Conservation (phyloP, 2,888 invertebrate genomes). For the Drosophila trichaetosa region DNA sequence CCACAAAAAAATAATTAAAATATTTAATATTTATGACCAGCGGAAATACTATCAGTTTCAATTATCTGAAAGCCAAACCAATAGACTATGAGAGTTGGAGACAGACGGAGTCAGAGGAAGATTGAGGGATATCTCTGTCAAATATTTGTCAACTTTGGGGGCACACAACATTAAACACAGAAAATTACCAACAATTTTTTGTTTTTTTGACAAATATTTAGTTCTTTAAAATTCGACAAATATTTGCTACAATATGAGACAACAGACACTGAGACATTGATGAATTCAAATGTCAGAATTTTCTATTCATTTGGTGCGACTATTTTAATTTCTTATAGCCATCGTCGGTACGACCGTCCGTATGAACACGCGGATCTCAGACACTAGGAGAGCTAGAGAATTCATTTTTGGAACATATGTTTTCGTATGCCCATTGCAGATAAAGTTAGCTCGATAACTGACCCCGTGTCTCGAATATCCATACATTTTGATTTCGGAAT, state of each 20-base stretch:
- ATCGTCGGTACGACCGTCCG: not conserved
- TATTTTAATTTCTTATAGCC: not conserved
- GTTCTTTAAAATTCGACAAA: not conserved
- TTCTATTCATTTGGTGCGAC: not conserved
- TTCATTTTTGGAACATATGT: not conserved
- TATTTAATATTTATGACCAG: slow-evolving; percentile 50
- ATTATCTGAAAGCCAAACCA: not conserved
- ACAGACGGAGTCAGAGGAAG: not conserved
- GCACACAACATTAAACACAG: not conserved
- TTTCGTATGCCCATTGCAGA: not conserved
- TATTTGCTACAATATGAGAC: not conserved
- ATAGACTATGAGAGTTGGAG: not conserved
- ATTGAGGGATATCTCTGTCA: not conserved
- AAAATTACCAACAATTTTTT: not conserved
- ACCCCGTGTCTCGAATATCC: not conserved
- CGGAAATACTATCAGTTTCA: slow-evolving; percentile 37
- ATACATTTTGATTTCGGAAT: not conserved
- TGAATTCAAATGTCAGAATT: not conserved
- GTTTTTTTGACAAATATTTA: not conserved
- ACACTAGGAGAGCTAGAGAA: not conserved
- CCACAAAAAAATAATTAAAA: slow-evolving; percentile 34
- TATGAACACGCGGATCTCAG: not conserved
- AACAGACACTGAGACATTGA: not conserved
- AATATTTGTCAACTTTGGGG: not conserved
- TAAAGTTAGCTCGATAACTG: not conserved